These are phyloP conservation scores for Galemys pyrenaicus DNA, from an alignment of 2,113 vertebrate species.

Conservation along the genomic window DNA sequence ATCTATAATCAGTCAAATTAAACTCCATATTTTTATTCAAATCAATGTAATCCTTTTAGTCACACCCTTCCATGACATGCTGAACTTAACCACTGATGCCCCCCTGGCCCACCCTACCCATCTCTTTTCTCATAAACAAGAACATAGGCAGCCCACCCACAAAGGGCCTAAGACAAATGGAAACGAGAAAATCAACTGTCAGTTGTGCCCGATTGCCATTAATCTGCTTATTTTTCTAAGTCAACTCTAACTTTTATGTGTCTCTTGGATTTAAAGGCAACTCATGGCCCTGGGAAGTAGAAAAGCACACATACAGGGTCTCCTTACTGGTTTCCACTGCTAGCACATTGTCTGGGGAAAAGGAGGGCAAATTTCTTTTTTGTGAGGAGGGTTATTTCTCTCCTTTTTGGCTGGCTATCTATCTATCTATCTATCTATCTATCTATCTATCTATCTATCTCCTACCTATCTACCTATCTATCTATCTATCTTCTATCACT, in stretches of 20 bases:
- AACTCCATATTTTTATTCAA: constrained; percentile 24
- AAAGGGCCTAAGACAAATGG: not conserved
- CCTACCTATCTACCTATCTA: no score
- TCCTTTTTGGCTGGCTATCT: no score
- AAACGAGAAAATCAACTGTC: not conserved
- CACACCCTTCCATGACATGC: not conserved
- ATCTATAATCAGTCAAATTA: constrained; percentile 41
- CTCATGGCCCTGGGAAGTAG: not conserved
- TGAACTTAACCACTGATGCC: not conserved
- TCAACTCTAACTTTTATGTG: not conserved
- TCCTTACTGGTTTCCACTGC: not conserved
- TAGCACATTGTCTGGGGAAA: not conserved
- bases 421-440: no score
- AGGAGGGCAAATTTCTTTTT: not conserved
- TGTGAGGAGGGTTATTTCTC: no score
- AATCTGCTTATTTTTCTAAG: not conserved
- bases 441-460: no score
- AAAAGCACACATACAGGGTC: not conserved
- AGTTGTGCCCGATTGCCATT: not conserved
- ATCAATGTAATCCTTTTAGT: not conserved
- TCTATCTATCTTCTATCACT: no score
- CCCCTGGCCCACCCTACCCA: no score
- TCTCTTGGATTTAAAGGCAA: not conserved
- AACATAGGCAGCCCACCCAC: not conserved
- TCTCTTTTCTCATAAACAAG: not conserved